Base-by-base conservation (phyloP, 2,113 vertebrate species). In the Cacatua alba region DNA sequence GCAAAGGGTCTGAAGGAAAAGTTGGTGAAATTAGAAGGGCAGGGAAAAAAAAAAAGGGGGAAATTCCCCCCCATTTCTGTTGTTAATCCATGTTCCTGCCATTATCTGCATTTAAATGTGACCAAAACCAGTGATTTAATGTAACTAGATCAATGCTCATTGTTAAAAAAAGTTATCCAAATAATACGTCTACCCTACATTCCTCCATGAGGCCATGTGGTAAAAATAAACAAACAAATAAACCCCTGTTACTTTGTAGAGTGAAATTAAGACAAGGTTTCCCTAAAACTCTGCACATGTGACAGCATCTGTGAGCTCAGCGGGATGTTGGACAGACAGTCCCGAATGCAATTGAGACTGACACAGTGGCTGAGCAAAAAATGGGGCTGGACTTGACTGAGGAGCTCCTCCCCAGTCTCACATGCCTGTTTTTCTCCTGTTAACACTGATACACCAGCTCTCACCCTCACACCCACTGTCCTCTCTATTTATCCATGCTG, bases 291-390 rank as follows among this genome's bases (percentile, higher is more conserved):
- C 53, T 28, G 46, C 13, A 20, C 10, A 24, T 60, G 26, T 35
- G 29, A 63, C 17, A 39, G 23, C 4, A 1, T 26, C 26, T 11
- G 35, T 17, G 78, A 44, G 53, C 37, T 64, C 0, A 0, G 31
- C 17, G 51, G 31, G 33, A 62, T 26, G 35, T 11, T 55, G 55
- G 33, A 90, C 86, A 77, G 63, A 25, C 1, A 1, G 63, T 64
- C 68, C 84, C 41, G 13, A 74, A 29, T 2, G 53, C 69, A 52
- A 28, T 0, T 63, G n/a, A 75, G 60, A 35, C 0, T 0, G 46
- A n/a, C 44, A 20, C 6, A 31, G n/a, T 0, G 6, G 17, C 78
- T 28, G 43, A 87, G 41, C 41, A 41, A 62, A 62, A 90, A 88
- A 57, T 0, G 3, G 69, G 70, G 51, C 48, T 59, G 55, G 62